These are phyloP conservation scores for Dinoponera quadriceps DNA, from an alignment of 1,140 invertebrate species.

Conservation along the genomic window DNA sequence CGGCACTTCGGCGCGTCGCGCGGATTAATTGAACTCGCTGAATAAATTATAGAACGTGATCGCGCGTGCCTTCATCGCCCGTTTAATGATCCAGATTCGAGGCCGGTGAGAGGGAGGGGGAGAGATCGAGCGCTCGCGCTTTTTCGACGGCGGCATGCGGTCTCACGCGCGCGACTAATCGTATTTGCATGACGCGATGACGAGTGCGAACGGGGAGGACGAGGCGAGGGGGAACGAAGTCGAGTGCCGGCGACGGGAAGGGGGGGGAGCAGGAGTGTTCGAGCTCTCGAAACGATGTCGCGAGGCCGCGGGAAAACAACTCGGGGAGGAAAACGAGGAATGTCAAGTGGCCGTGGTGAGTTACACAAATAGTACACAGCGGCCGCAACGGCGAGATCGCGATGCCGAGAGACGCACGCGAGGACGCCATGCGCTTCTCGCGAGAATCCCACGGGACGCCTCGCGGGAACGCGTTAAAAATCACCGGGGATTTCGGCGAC, in stretches of 20 bases:
- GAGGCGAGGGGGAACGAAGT: neutral
- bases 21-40: conserved; percentile 33
- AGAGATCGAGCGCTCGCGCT: neutral
- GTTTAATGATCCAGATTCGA: conserved; percentile 11
- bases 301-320: neutral
- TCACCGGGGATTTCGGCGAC: too few relatives aligned
- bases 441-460: too few relatives aligned
- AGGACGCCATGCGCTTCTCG: neutral
- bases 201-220: neutral
- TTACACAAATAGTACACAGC: neutral
- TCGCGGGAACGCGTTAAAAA: too few relatives aligned
- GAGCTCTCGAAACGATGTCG: conserved; percentile 6
- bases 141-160: conserved; percentile 20
- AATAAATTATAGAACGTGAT: conserved; percentile 42
- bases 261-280: neutral
- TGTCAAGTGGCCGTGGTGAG: conserved; percentile 21
- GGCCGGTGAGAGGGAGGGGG: neutral
- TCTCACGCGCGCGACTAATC: conserved; percentile 27
- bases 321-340: conserved; percentile 14
- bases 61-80: neutral
- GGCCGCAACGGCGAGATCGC: neutral
- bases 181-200: conserved; percentile 43
- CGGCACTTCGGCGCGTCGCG: neutral
- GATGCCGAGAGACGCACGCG: neutral
- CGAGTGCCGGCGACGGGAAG: conserved; percentile 2